Percentiles rank a stretch among this genome's conserved stretches.
phyloP scores from a whole-genome alignment of 2,113 vertebrate species.

The Himantopus leucocephalus region DNA sequence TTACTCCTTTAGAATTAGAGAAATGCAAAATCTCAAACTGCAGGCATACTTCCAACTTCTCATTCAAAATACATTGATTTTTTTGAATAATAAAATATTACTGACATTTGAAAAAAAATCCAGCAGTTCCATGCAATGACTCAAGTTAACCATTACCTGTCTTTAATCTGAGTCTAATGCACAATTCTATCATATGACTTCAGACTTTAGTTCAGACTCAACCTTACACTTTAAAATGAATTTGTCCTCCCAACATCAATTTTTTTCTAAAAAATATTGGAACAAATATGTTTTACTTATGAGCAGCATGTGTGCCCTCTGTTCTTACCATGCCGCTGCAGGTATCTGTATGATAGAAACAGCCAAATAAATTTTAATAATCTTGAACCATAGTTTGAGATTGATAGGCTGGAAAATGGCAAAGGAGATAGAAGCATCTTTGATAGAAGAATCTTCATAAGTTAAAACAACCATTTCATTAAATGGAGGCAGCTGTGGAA shows the following conservation, averaged over 20 bases:
- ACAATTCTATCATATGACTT: neutral
- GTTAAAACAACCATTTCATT: neutral
- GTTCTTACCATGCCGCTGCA: neutral
- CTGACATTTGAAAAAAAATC: neutral
- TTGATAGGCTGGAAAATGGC: neutral
- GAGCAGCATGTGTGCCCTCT: fast-evolving
- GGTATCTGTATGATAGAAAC: neutral
- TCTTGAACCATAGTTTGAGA: neutral
- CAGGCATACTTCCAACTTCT: neutral
- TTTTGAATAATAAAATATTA: neutral
- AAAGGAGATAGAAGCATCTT: neutral
- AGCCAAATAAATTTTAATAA: constrained; percentile 7
- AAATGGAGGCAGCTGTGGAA: neutral
- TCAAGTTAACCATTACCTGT: neutral
- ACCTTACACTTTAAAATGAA: neutral
- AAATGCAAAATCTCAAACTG: neutral
- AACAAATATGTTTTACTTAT: neutral
- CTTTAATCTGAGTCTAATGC: neutral
- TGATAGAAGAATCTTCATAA: neutral
- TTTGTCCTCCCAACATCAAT: neutral
- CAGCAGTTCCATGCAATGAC: neutral
- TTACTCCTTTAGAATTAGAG: neutral
- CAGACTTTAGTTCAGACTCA: neutral
- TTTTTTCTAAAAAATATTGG: neutral
- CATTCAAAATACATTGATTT: neutral